Evolutionary conservation across 92 coral and sea anemone genomes (phyloP).

Genomic region (Hydrozoanthus gracilis): DNA sequence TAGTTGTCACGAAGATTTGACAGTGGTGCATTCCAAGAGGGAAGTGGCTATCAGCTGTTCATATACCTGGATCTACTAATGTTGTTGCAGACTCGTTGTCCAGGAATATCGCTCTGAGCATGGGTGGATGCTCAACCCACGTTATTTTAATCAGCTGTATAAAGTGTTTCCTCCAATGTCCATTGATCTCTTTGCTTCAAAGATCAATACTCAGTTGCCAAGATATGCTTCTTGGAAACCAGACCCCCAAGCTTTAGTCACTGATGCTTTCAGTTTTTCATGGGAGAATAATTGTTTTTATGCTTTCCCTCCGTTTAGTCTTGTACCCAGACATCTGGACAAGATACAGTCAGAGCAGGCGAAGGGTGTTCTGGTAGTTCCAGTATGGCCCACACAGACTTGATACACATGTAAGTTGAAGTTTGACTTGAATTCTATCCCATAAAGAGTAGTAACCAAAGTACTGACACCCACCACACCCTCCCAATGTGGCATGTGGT

Average conservation of each 20-base stretch:
- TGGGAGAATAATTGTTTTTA: neutral
- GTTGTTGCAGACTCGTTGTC: too few relatives aligned
- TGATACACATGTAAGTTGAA: constrained; percentile 48
- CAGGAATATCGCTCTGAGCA: neutral
- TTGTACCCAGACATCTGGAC: constrained; percentile 37
- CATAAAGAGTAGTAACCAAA: neutral
- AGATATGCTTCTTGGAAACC: too few relatives aligned
- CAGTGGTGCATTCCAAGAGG: constrained; percentile 36
- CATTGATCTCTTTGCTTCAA: too few relatives aligned
- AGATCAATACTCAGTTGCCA: too few relatives aligned
- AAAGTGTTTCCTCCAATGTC: too few relatives aligned
- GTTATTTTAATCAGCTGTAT: too few relatives aligned
- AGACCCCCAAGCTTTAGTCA: too few relatives aligned
- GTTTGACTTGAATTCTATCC: neutral
- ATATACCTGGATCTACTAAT: too few relatives aligned
- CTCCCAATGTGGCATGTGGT: too few relatives aligned
- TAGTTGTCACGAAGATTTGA: constrained; percentile 49
- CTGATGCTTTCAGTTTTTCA: too few relatives aligned
- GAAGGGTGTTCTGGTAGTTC: constrained; percentile 39
- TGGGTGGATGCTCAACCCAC: neutral
- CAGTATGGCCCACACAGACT: constrained; percentile 62
- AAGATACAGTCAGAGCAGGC: constrained; percentile 48
- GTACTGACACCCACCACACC: neutral
- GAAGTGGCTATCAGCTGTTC: neutral
- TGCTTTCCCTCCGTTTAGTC: neutral